Percentiles rank a stretch among this genome's conserved stretches.
Conservation (phyloP, 1,140 invertebrate species). For the Drosophila tani region DNA sequence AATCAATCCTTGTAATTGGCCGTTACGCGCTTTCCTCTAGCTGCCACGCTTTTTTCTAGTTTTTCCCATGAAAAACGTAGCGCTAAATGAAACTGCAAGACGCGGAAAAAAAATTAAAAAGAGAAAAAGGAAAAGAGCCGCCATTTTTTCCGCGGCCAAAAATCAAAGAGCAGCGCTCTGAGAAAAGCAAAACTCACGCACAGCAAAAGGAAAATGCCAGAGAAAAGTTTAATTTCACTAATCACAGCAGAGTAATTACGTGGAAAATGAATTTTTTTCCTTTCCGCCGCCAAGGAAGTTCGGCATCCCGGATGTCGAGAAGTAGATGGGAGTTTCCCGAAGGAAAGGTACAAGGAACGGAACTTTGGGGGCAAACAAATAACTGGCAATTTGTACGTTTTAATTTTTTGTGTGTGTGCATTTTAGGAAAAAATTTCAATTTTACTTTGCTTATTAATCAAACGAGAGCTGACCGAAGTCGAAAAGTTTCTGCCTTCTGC, state of each 20-base stretch:
- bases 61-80: constrained; percentile 85
- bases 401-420: constrained; percentile 75
- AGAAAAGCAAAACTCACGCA: constrained; percentile 70
- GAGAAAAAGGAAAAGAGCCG: constrained; percentile 25
- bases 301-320: constrained; percentile 15
- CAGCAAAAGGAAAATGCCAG: constrained; percentile 73
- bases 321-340: constrained; percentile 22
- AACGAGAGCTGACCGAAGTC: constrained; percentile 29
- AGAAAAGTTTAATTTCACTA: constrained; percentile 85
- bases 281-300: constrained; percentile 37
- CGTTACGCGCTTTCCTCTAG: constrained; percentile 70
- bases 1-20: constrained; percentile 85
- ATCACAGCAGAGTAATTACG: constrained; percentile 85
- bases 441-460: constrained; percentile 84
- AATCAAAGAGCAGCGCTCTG: constrained; percentile 64
- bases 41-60: constrained; percentile 61
- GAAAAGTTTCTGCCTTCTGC: constrained; percentile 9
- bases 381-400: constrained; percentile 84
- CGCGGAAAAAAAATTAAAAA: constrained; percentile 7
- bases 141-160: constrained; percentile 71
- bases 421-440: constrained; percentile 64
- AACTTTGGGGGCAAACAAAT: constrained; percentile 70
- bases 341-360: constrained; percentile 60
- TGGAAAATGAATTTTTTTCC: constrained; percentile 84
- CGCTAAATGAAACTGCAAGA: constrained; percentile 80